Evolutionary conservation across 1,140 invertebrate genomes (phyloP).

Genomic region (Dinothrombium tinctorium): DNA sequence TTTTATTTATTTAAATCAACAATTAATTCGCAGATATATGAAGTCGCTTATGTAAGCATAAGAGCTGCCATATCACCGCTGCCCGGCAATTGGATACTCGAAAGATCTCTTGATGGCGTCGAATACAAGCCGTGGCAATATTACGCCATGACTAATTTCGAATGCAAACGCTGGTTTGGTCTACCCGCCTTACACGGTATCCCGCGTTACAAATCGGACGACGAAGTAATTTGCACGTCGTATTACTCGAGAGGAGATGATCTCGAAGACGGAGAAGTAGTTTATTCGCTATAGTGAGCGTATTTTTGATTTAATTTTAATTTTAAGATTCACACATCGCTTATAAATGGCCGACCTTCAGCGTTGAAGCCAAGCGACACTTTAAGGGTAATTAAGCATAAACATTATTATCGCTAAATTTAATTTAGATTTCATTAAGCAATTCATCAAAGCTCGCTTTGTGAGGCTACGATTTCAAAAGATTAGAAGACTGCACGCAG

Average conservation of each 20-base stretch:
- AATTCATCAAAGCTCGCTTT: conserved; percentile 60
- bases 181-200: conserved; percentile 35
- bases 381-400: too few relatives aligned
- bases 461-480: conserved; percentile 52
- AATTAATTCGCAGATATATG: conserved; percentile 59
- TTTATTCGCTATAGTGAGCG: too few relatives aligned
- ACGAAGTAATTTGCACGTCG: conserved; percentile 80
- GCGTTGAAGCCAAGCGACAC: too few relatives aligned
- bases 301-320: too few relatives aligned
- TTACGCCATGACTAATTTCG: conserved; percentile 70
- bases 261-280: conserved; percentile 81
- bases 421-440: conserved; percentile 25
- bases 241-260: conserved; percentile 92
- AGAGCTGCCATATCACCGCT: conserved; percentile 93
- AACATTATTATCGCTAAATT: too few relatives aligned
- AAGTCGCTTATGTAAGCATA: conserved; percentile 90
- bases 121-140: conserved; percentile 91
- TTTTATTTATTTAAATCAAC: too few relatives aligned
- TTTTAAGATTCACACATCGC: too few relatives aligned
- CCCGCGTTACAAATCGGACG: conserved; percentile 62
- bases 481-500: too few relatives aligned
- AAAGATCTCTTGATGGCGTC: conserved; percentile 79
- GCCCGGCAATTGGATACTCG: conserved; percentile 82
- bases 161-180: conserved; percentile 57
- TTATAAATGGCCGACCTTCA: too few relatives aligned